phyloP scores from a whole-genome alignment of 2,797 vertebrate genomes.

The Perdix hodgsoniae region DNA sequence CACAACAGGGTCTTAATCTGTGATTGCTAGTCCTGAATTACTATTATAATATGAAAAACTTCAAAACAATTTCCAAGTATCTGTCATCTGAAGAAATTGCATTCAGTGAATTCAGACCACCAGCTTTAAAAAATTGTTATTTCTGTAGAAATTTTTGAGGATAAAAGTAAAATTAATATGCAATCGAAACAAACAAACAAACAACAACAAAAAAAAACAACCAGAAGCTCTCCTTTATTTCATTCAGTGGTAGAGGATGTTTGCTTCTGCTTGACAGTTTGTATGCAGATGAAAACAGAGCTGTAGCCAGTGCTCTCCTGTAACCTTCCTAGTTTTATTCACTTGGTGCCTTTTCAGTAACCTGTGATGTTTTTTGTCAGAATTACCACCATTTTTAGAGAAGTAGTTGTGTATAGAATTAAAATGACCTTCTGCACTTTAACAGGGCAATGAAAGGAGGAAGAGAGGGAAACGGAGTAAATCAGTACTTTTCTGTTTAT shows the following conservation, averaged over 20 bases:
- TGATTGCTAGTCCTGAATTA: background rate
- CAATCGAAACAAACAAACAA: too few species aligned
- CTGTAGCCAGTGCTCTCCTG: background rate
- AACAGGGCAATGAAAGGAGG: constrained; percentile 22
- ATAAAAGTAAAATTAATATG: constrained; percentile 20
- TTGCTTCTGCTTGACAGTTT: constrained; percentile 62
- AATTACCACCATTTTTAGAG: constrained; percentile 55
- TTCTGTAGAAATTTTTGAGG: background rate
- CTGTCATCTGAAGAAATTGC: background rate
- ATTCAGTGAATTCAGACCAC: background rate
- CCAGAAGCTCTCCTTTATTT: background rate
- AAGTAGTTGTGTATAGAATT: constrained; percentile 54
- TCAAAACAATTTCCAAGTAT: background rate
- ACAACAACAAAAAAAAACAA: background rate
- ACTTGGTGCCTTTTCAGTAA: constrained; percentile 20
- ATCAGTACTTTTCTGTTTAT: background rate
- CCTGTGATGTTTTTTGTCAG: constrained; percentile 40
- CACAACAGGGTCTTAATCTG: background rate
- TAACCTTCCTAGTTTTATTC: constrained; percentile 43
- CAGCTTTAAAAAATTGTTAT: background rate
- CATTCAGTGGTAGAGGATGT: constrained; percentile 41
- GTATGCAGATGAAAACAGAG: constrained; percentile 62
- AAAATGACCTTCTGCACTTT: constrained; percentile 43
- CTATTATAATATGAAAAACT: background rate
- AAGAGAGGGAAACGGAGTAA: background rate